A percentile compares a stretch with the other conserved stretches of the same genome.
Evolutionary conservation across 2,113 vertebrate genomes (phyloP).

Genomic region (Todiramphus chloris): DNA sequence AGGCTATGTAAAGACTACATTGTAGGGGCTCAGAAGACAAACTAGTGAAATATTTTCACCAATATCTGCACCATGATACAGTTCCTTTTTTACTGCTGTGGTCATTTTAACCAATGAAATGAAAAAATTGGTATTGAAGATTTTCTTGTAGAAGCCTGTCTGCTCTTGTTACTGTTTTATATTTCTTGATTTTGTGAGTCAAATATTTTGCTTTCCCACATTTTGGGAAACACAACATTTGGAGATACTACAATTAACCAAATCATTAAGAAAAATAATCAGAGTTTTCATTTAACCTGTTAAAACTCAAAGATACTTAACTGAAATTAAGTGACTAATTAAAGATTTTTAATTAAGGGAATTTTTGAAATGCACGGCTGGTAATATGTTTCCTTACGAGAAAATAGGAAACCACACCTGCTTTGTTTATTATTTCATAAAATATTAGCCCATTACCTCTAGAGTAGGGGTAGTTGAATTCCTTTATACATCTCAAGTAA

Average conservation of each 20-base stretch:
- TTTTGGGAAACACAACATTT: background rate
- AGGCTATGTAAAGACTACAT: background rate
- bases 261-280: background rate
- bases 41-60: background rate
- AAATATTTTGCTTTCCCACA: background rate
- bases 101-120: background rate
- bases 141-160: background rate
- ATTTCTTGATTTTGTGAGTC: background rate
- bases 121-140: background rate
- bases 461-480: slow-evolving; percentile 29
- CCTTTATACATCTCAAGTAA: slow-evolving; percentile 6
- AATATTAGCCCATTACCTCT: background rate
- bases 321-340: background rate
- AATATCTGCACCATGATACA: background rate
- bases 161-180: background rate
- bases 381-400: background rate
- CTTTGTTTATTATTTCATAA: background rate
- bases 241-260: background rate
- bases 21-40: background rate
- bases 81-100: background rate
- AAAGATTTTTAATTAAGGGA: background rate
- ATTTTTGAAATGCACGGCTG: background rate
- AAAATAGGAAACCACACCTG: background rate
- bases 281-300: background rate
- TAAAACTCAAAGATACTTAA: background rate